Evolutionary conservation across 2,888 invertebrate species (phyloP), one percentile per base, ranked within the genome.

Genomic region (Flexamia atlantica): DNA sequence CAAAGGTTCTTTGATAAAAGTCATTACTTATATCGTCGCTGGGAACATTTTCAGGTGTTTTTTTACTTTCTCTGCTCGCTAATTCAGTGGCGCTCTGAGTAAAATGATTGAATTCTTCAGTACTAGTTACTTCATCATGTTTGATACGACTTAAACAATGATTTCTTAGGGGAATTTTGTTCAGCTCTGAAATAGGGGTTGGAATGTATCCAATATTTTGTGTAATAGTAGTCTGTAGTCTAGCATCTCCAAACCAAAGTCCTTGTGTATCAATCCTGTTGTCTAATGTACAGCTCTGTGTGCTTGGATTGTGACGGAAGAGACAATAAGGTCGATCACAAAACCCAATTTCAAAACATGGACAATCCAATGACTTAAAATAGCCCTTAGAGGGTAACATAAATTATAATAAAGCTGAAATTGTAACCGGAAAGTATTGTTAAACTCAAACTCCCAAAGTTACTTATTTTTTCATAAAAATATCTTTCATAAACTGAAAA

Each of bases 321-420:
- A 57, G 23, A 57, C 57, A 57, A 23, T 57, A 23, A 57, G 25
- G 23, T 14, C 57, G 5, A 10, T 57, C 57, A 25, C 57, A 57
- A 57, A 57, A 25, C 20, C 57, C 57, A 57, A 57, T 57, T 12
- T 57, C 57, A 57, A 20, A 57, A 12, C 23, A 57, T 23, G 57
- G 57, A 25, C 57, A 57, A 20, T 57, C 57, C 23, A 57, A 57
- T 10, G 23, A 57, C 23, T 57, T 57, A 20, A 57, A 57, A 23
- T 57, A 57, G 5, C 57, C 57, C 57, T 57, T 57, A 23, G 25
- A 20, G 9, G 57, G 57, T 20, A 57, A 57, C 57, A 57, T 57
- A 17, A 46, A 46, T 17, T 46, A 2, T 14, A 46, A 46, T 17
- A 17, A 17, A 46, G 12, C n/a, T n/a, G n/a, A n/a, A n/a, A n/a